Base-by-base conservation (phyloP, 2,113 vertebrate genomes). In the Typhlomys cinereus region DNA sequence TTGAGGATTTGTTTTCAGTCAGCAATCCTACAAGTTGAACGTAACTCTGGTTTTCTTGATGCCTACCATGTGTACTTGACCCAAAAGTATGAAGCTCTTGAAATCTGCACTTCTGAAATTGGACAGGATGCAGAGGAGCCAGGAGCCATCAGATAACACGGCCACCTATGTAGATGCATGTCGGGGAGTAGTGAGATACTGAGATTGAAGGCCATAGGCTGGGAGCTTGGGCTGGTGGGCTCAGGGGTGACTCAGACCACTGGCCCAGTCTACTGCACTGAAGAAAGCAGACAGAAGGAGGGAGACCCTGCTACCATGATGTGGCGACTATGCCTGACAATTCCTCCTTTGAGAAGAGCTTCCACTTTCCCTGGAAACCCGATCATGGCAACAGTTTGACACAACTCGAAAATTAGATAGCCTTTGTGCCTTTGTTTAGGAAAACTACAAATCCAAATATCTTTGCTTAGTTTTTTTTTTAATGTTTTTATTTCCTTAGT, bases 151-250 rank as follows among this genome's bases (percentile, higher is more conserved):
- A 97, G 85, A 95, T 95, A 97, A 89, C 96, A 96, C 2, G 93
- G 97, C 96, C 85, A 91, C 95, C 91, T 98, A 92, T 95, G 97
- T 97, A 97, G 97, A 97, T 96, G 96, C 95, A 96, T 96, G 97
- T 97, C 95, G 97, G n/a, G 97, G 94, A 97, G 97, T 97, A 96
- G 97, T 96, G 95, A 96, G 95, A 97, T 93, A 97, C 95, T 94
- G 92, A 97, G 97, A 98, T 97, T 94, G 97, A 97, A 93, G 96
- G 96, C 97, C 96, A 98, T 96, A 96, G 94, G 95, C 97, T 95
- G 92, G 92, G 94, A 97, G 94, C 93, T 96, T 98, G 95, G 98
- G 97, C 97, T 97, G 94, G 97, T 95, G 96, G 97, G 97, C 97
- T 97, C 93, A 95, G 95, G 89, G 96, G 95, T 97, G 96, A 96